Evolutionary conservation across 1,140 invertebrate species (phyloP), one percentile per base, ranked within the genome.

Genomic region (Panagrolaimus sp.): DNA sequence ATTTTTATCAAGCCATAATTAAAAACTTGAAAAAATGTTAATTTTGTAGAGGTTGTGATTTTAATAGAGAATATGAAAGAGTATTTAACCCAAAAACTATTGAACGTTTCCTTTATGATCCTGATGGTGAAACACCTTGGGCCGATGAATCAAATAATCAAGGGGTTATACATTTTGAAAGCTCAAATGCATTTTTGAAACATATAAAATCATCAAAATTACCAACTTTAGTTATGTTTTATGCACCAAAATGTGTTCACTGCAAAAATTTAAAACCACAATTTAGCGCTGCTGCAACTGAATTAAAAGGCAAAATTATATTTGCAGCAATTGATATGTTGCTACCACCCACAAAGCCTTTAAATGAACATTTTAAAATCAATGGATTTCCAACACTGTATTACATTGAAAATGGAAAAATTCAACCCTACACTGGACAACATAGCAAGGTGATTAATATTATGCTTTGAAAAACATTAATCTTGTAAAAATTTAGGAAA

Each of bases 201-300:
- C 12, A 12, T 26, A 12, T 21, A 12, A 12, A 58, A 12, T 21
- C 52, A 21, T 38, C 32, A 38, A 21, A 21, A n/a, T 10, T 26
- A 21, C 52, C 21, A 8, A 58, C 21, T 17, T 58, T 58, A 17
- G 52, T 58, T 21, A 26, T 58, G 15, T 58, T 58, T 58, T 58
- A 58, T 26, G 52, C 52, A 12, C 52, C 52, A 58, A 28, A 28
- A 28, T 58, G 52, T 14, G 52, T 21, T 58, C 52, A 58, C 8
- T 58, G 52, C 17, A 58, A 58, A 58, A 58, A 10, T 1, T 12
- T 58, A 10, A 58, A 58, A 14, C 52, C 52, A 1, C 14, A 58
- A 24, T 58, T 58, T 28, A 17, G 28, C 17, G 52, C 21, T 26
- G 52, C 52, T 21, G 52, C 52, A 12, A n/a, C 21, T n/a, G 14